Evolutionary conservation across 2,797 vertebrate genomes (phyloP).

Genomic region (Neosalanx taihuensis): DNA sequence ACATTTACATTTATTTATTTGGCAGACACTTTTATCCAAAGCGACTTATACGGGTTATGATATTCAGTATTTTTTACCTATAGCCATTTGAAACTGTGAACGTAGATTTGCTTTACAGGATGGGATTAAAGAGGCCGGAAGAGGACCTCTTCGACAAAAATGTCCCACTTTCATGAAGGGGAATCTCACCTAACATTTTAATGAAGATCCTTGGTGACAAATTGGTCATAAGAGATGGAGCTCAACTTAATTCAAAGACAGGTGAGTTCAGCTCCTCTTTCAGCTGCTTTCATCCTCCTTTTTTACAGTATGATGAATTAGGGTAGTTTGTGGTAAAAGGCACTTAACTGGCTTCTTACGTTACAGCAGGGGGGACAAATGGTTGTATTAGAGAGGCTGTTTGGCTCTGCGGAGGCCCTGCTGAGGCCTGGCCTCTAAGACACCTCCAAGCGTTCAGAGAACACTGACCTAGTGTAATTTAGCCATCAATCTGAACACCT

Average conservation of each 20-base stretch:
- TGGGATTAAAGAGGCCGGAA: constrained; percentile 43
- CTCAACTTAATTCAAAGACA: constrained; percentile 50
- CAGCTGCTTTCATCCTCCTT: constrained; percentile 69
- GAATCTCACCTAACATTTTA: constrained; percentile 58
- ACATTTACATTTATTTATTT: too few relatives aligned
- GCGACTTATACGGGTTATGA: too few relatives aligned
- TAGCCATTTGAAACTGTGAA: constrained; percentile 26
- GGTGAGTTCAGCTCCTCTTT: constrained; percentile 59
- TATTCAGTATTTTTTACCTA: neutral
- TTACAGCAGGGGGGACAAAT: constrained; percentile 64
- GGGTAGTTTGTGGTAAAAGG: constrained; percentile 69
- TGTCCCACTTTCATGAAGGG: constrained; percentile 30
- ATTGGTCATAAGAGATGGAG: constrained; percentile 41
- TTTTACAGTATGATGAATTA: constrained; percentile 80
- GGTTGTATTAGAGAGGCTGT: constrained; percentile 53
- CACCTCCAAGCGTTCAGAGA: constrained; percentile 51
- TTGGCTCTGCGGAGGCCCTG: constrained; percentile 51
- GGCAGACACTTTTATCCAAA: too few relatives aligned
- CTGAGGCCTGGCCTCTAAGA: constrained; percentile 36
- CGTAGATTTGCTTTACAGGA: constrained; percentile 26
- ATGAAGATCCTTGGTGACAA: constrained; percentile 58
- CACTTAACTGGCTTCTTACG: constrained; percentile 67
- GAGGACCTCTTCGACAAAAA: constrained; percentile 29
- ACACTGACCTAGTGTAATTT: constrained; percentile 63
- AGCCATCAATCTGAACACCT: constrained; percentile 68